Base-by-base conservation (phyloP, 2,797 vertebrate species). In the Enteromius paludinosus region DNA sequence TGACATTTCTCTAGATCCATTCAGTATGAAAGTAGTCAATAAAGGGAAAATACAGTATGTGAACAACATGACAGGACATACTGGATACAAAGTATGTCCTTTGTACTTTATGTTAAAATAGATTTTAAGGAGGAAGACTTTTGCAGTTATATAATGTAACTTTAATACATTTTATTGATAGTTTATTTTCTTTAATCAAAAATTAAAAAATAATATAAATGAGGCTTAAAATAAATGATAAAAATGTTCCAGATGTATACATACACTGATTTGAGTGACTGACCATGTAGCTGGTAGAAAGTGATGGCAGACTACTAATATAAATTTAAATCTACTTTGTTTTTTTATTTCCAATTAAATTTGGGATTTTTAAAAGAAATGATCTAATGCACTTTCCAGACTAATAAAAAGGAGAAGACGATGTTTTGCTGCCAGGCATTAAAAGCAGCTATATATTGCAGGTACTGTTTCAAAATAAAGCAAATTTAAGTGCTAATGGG, bases 21-120 rank as follows among this genome's bases (percentile, higher is more conserved):
- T 61, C 56, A 28, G 23, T 30, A 76, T 61, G 73, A 17, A 30
- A 28, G 73, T 20, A 43, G 35, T 61, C 73, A 76, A 76, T 61
- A 43, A 76, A 45, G 38, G 54, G 43, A 43, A 61, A 45, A 76
- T 43, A 59, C 20, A 17, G 20, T 10, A 61, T 20, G 17, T 18
- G 17, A 76, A 28, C 20, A 69, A 43, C 14, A 43, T 12, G 54
- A 45, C 38, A 8, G 8, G 45, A 76, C 62, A 30, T 62, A 25
- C 30, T 54, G 20, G 3, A 54, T 73, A n/a, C 71, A 41, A 59
- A 74, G 35, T 38, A 38, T 38, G 7, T 38, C 38, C 2, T 3
- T 35, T 54, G 3, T 33, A 23, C 11, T 35, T 54, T n/a, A n/a
- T 59, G 54, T 23, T 59, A 59, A 59, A 59, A 59, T 59, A 23